phyloP scores from a whole-genome alignment of 2,113 vertebrate species.

The Mormyrus iriodes region DNA sequence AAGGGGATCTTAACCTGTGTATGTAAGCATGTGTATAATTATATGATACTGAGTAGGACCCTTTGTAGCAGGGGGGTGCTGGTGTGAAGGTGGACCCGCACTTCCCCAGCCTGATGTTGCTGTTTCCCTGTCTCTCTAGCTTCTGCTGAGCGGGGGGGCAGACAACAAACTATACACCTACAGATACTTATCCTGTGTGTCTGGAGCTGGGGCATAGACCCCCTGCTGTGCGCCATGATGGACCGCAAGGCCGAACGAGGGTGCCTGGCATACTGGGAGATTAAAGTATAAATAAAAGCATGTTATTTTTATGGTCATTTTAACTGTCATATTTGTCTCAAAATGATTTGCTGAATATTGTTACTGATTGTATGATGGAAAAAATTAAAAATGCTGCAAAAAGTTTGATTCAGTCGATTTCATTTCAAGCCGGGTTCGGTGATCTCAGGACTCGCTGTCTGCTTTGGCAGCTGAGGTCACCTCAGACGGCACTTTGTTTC shows the following conservation, averaged over 20 bases:
- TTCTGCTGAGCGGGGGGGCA: conserved; percentile 90
- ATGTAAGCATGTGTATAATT: background rate
- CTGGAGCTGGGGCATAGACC: conserved; percentile 73
- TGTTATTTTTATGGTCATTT: background rate
- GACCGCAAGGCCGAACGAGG: background rate
- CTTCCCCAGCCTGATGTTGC: background rate
- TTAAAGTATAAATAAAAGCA: background rate
- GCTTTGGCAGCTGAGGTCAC: background rate
- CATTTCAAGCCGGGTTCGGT: background rate
- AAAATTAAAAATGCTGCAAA: background rate
- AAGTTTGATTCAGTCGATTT: background rate
- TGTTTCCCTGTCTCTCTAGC: conserved; percentile 48
- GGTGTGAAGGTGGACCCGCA: background rate
- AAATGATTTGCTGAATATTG: background rate
- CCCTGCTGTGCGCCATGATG: background rate
- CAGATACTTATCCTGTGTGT: conserved; percentile 70
- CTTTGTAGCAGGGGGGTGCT: background rate
- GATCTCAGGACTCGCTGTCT: background rate
- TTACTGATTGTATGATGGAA: conserved; percentile 3
- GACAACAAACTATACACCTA: conserved; percentile 97
- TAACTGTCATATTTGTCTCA: background rate
- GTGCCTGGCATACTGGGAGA: background rate
- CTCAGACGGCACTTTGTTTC: background rate
- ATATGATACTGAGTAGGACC: background rate
- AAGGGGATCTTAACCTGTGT: background rate